phyloP scores from a whole-genome alignment of 2,797 vertebrate species.

The Podargus strigoides region DNA sequence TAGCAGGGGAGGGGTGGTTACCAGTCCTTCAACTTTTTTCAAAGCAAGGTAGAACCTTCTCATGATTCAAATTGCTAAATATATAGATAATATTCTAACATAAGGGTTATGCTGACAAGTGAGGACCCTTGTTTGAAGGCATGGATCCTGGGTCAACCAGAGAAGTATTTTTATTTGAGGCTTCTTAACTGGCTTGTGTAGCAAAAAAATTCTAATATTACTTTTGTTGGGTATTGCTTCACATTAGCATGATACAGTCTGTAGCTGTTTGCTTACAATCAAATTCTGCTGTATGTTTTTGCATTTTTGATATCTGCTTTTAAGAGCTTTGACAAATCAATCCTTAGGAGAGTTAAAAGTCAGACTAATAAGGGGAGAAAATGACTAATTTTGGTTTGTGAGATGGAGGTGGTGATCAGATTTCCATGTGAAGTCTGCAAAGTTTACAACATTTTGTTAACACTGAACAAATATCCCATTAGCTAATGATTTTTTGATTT shows the following conservation, averaged over 20 bases:
- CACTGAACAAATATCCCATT: background rate
- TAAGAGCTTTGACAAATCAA: background rate
- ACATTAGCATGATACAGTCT: background rate
- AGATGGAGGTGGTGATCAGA: background rate
- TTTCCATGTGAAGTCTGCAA: background rate
- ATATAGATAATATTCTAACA: background rate
- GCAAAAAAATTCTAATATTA: background rate
- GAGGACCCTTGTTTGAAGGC: background rate
- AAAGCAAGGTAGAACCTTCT: background rate
- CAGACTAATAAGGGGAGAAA: background rate
- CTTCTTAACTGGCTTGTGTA: background rate
- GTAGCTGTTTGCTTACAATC: background rate
- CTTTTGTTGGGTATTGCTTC: background rate
- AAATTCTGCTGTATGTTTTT: background rate
- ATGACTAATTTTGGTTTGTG: background rate
- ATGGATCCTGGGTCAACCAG: background rate
- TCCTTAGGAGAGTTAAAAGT: background rate
- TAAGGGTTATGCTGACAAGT: background rate
- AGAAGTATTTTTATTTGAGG: background rate
- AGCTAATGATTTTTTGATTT: background rate
- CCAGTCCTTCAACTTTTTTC: background rate
- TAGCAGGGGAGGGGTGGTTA: background rate
- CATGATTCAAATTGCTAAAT: background rate
- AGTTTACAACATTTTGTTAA: background rate
- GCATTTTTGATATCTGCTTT: background rate